These are phyloP conservation scores for Scleropages formosus DNA, from an alignment of 2,797 vertebrate genomes.

Conservation along the genomic window DNA sequence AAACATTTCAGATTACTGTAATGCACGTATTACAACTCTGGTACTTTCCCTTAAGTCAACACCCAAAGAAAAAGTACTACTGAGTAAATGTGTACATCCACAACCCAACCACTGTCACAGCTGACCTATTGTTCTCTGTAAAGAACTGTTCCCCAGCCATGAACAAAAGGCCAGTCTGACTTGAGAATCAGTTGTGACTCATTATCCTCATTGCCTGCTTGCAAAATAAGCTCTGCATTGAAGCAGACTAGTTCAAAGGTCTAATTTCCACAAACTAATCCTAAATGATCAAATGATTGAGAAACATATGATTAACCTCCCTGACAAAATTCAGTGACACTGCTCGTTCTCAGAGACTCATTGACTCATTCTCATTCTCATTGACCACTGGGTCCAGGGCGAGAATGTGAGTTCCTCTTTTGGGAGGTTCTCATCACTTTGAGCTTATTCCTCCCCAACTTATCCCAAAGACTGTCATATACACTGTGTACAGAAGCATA, in stretches of 20 bases:
- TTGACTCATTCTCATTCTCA: background rate
- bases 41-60: background rate
- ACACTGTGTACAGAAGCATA: background rate
- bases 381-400: background rate
- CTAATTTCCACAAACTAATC: background rate
- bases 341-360: background rate
- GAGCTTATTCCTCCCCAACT: background rate
- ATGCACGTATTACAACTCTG: background rate
- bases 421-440: background rate
- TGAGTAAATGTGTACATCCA: background rate
- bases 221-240: background rate
- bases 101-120: slow-evolving; percentile 8
- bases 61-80: background rate
- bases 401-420: background rate
- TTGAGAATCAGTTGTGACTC: background rate
- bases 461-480: slow-evolving; percentile 2
- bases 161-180: slow-evolving; percentile 5
- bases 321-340: background rate
- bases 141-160: no score
- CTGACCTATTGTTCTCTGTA: background rate
- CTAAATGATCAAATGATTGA: background rate
- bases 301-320: background rate
- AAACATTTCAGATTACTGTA: background rate
- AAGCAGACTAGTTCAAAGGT: background rate
- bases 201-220: background rate